Evolutionary conservation across 2,113 vertebrate species (phyloP), one percentile per base, ranked within the genome.

Genomic region (Sander lucioperca): DNA sequence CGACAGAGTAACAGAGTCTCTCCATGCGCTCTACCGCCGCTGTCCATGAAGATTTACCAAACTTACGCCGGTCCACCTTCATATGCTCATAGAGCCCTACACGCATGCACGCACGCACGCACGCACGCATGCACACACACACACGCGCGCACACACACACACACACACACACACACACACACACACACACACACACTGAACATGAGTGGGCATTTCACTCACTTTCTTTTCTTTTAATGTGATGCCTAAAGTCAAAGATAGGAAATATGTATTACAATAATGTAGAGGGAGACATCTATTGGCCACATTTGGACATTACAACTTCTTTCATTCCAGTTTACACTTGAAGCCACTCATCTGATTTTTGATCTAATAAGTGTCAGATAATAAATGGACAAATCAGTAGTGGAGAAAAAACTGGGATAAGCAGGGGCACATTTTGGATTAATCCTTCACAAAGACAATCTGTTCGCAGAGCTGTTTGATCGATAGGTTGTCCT

Each of bases 21-120:
- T 99, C 98, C 97, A 99, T 98, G 67, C 98, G 97, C 86, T 97
- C 97, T 92, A 98, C 96, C 0, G 97, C 98, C 4, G 95, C 95
- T 3, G 97, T 96, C 98, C 98, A 99, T 0, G 98, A 97, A 14
- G 98, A 96, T 91, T 98, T 99, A 18, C 98, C 98, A 89, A 98
- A 98, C 89, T 98, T 99, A 86, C 97, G 97, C 94, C 99, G 97
- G 91, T 99, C 98, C 62, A 96, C 94, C 90, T 96, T 94, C 98
- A 99, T 99, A 71, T 97, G 96, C 90, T 99, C 97, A 0, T 96
- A 97, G 56, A 98, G 96, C 79, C 97, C 98, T 99, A 76, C 54
- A 56, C 33, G 15, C 36, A 88, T n/a, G 75, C 10, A 80, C 39
- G 79, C 33, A 67, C 18, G 45, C 30, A 54, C 16, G 16, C n/a